Evolutionary conservation across 2,888 invertebrate species (phyloP), one percentile per base, ranked within the genome.

Genomic region (Coenonympha arcania): DNA sequence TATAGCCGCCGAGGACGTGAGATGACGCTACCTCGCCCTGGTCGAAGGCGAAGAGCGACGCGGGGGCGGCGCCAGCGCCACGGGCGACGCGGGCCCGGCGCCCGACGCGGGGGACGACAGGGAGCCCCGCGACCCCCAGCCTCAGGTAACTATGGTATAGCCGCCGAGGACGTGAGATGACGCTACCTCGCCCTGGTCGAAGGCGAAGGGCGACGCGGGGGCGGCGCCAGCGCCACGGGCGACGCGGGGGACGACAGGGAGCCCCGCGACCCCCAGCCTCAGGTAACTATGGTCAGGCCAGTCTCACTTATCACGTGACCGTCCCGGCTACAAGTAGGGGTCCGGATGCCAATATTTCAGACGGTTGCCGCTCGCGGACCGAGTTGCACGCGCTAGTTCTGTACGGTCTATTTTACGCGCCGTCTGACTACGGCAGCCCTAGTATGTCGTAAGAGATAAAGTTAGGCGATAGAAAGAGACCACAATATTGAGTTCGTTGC

Each of bases 101-200:
- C n/a, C n/a, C n/a, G n/a, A n/a, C n/a, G n/a, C 72, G 74, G 75
- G 73, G 73, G 76, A 72, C 65, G 69, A 68, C 13, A 52, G 63
- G 48, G 71, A 68, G 33, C 74, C 78, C 3, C 76, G 63, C 48
- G 71, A 68, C 34, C 74, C 78, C 3, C 76, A 76, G 31, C 65
- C 66, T 0, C 70, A 69, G 66, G 73, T 72, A 43, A 30, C n/a
- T 2, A 3, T 3, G 6, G n/a, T n/a, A 19, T 9, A 16, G 9
- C 9, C 90, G n/a, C n/a, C n/a, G 92, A 52, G 96, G 98, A 66
- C 89, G 92, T 1, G 92, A 93, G 46, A 60, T 85, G 26, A 48
- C 67, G 77, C 1, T 85, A 64, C 69, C 60, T 87, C 33, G 52
- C 76, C 0, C 65, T 87, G 37, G 83, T 87, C 28, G 87, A 87